Base-by-base conservation (phyloP, 2,797 vertebrate species). In the Cyclura pinguis region DNA sequence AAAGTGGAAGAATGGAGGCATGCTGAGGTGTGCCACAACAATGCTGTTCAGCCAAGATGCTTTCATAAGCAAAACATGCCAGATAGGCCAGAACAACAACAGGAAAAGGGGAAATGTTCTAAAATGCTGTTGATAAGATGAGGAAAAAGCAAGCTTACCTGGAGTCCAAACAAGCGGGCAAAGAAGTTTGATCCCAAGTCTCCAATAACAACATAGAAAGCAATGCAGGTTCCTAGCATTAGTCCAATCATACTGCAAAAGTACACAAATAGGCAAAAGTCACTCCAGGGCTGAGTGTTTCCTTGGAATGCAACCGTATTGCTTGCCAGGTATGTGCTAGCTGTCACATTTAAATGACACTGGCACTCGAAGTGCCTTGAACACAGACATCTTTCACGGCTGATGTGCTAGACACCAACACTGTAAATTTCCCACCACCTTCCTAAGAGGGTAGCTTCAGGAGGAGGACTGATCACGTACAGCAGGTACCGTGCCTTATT, bases 181-280 rank as follows among this genome's bases (percentile, higher is more conserved):
- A 99, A 99, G 97, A 99, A 99, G 95, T 97, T 98, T 90, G 99
- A 99, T 14, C 99, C 99, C 95, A 99, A 95, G 95, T 99, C 99
- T 0, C 99, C 99, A 6, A 99, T 99, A 94, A 99, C 99, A 0
- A 99, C 99, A 0, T 99, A 99, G 98, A 99, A 99, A 90, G 99
- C 98, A 0, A 99, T 98, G 89, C 99, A 99, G n/a, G 99, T 99
- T 6, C 99, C 99, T 97, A 99, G 92, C 99, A 99, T 99, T 96
- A 99, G 97, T 47, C 99, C 99, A 0, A 99, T 99, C 99, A 99
- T 99, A 95, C 99, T 98, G 91, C 9, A 92, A 69, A 89, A 90
- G 84, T n/a, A 13, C 6, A 9, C 0, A 0, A 84, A 86, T 64
- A 0, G 62, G 80, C 27, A 76, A 69, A 69, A 73, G n/a, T 14